Conservation (phyloP, 2,888 invertebrate species). For the Acrocyrtus sp. region DNA sequence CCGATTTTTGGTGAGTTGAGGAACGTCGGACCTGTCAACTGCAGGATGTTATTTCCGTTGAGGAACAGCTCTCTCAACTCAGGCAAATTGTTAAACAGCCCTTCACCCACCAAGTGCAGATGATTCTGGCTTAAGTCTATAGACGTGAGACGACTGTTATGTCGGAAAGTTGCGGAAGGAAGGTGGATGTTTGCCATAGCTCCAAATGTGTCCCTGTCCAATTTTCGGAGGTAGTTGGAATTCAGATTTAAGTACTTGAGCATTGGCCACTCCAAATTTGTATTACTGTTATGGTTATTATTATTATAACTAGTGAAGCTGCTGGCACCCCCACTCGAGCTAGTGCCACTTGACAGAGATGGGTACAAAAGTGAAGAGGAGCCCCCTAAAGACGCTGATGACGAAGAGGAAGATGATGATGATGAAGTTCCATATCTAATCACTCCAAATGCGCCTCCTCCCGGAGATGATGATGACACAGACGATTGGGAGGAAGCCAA, state of each 20-base stretch:
- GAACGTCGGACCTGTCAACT: slow-evolving; percentile 79
- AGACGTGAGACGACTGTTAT: slow-evolving; percentile 80
- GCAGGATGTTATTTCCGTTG: slow-evolving; percentile 88
- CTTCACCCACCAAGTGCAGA: slow-evolving; percentile 80
- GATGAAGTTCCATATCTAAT: slow-evolving; percentile 48
- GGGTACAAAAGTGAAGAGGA: slow-evolving; percentile 44
- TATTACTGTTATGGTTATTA: slow-evolving; percentile 49
- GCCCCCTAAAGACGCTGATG: slow-evolving; percentile 11
- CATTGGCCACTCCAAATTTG: slow-evolving; percentile 66
- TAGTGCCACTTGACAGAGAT: slow-evolving; percentile 31
- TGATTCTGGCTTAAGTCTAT: slow-evolving; percentile 91
- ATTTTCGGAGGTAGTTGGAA: slow-evolving; percentile 82
- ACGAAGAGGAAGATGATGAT: slow-evolving; percentile 29
- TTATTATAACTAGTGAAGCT: slow-evolving; percentile 24
- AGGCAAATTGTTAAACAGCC: slow-evolving; percentile 82
- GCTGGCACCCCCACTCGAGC: slow-evolving; percentile 4
- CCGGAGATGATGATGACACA: slow-evolving; percentile 32
- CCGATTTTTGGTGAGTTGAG: slow-evolving; percentile 79
- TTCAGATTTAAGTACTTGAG: slow-evolving; percentile 84
- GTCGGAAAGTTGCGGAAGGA: slow-evolving; percentile 78
- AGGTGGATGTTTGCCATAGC: slow-evolving; percentile 82
- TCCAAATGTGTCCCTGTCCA: slow-evolving; percentile 81
- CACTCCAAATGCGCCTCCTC: slow-evolving; percentile 41
- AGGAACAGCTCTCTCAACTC: slow-evolving; percentile 85
- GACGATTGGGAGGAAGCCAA: slow-evolving; percentile 36